These are phyloP conservation scores for Hydroisotoma schaefferi DNA, from an alignment of 2,888 invertebrate species.

Conservation along the genomic window DNA sequence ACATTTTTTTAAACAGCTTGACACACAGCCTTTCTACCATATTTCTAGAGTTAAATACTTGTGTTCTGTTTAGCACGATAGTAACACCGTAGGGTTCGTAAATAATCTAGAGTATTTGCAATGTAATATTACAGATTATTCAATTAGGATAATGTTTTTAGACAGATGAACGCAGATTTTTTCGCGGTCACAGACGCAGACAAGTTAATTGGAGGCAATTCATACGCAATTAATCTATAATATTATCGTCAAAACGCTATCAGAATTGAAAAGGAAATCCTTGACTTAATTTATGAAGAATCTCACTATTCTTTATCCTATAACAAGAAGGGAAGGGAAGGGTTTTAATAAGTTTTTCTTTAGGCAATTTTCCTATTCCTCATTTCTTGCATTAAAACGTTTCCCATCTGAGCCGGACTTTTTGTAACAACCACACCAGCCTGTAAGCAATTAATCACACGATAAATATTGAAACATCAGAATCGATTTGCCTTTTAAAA, in stretches of 20 bases:
- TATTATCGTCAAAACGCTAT: not conserved
- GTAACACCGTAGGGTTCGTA: too few relatives aligned
- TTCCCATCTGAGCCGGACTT: slow-evolving; percentile 95
- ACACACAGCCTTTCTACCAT: too few relatives aligned
- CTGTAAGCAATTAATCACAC: slow-evolving; percentile 51
- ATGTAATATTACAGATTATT: too few relatives aligned
- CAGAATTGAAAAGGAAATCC: not conserved
- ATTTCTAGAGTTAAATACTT: too few relatives aligned
- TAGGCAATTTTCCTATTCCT: slow-evolving; percentile 50
- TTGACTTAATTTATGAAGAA: not conserved
- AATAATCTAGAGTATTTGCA: too few relatives aligned
- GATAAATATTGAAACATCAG: slow-evolving; percentile 4
- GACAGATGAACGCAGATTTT: too few relatives aligned
- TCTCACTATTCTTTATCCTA: not conserved
- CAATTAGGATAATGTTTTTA: too few relatives aligned
- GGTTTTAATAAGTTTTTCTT: not conserved
- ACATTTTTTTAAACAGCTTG: too few relatives aligned
- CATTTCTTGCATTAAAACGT: slow-evolving; percentile 83
- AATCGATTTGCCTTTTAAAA: slow-evolving; percentile 1
- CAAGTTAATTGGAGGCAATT: too few relatives aligned
- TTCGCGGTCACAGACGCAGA: too few relatives aligned
- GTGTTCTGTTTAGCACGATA: too few relatives aligned
- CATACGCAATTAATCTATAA: too few relatives aligned
- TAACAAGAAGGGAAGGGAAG: not conserved
- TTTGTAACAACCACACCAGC: slow-evolving; percentile 92